These are phyloP conservation scores for Drosophila lacicola DNA, from an alignment of 2,888 invertebrate genomes.

Conservation along the genomic window DNA sequence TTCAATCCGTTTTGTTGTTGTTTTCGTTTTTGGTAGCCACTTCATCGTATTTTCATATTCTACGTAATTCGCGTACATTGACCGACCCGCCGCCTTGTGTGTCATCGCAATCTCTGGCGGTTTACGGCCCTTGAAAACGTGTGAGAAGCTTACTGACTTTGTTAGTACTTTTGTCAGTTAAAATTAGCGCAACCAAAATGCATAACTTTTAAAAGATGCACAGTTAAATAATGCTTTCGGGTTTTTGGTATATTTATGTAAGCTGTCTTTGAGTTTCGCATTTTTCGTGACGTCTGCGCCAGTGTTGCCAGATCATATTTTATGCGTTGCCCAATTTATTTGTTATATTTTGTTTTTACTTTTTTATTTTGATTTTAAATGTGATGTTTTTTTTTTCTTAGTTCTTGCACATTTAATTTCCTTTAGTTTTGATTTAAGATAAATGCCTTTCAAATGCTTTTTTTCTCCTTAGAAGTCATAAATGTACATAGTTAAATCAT, in stretches of 20 bases:
- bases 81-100: constrained; percentile 24
- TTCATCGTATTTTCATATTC: neutral
- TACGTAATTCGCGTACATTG: constrained; percentile 35
- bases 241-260: no score
- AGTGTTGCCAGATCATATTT: neutral
- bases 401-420: no score
- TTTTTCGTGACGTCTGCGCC: neutral
- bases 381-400: no score
- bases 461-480: no score
- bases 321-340: neutral
- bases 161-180: neutral
- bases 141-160: neutral
- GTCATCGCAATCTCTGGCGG: constrained; percentile 17
- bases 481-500: no score
- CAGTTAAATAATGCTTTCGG: no score
- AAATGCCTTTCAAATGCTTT: no score
- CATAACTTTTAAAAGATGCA: no score
- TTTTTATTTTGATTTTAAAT: neutral
- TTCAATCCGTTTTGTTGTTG: constrained; percentile 16
- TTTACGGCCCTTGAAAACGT: neutral
- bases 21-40: constrained; percentile 4
- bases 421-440: no score
- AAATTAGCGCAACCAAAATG: neutral
- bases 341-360: neutral
- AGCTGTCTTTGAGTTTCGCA: no score